A percentile compares a stretch with the other conserved stretches of the same genome.
These are phyloP conservation scores for Diacarnus erythraeanus DNA, from an alignment of 37 sponge, comb jelly and placozoan genomes.

Conservation along the genomic window DNA sequence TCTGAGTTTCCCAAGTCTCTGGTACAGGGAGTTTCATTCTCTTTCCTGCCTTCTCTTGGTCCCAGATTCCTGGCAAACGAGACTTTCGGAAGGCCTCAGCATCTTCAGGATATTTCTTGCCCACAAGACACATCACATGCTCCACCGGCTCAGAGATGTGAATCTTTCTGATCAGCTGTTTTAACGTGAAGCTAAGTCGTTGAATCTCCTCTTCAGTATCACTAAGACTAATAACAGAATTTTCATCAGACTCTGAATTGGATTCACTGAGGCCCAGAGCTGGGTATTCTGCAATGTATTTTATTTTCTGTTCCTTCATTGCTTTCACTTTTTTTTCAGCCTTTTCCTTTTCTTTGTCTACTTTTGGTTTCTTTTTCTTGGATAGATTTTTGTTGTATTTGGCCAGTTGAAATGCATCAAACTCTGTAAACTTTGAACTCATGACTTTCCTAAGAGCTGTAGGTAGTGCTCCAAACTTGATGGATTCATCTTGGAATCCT, in stretches of 20 bases:
- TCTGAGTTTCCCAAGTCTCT: slow-evolving; percentile 99
- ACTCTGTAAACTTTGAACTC: slow-evolving; percentile 83
- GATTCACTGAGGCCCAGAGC: neutral
- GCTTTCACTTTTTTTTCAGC: slow-evolving; percentile 16
- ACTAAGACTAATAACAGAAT: slow-evolving; percentile 27
- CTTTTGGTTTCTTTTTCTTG: slow-evolving; percentile 75
- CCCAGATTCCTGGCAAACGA: slow-evolving; percentile 92
- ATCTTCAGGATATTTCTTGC: slow-evolving; percentile 92
- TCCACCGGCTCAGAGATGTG: slow-evolving; percentile 95
- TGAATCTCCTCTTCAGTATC: slow-evolving; percentile 80
- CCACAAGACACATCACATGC: slow-evolving; percentile 92
- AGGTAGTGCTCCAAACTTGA: slow-evolving; percentile 90
- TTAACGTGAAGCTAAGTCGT: slow-evolving; percentile 90
- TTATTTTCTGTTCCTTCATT: slow-evolving; percentile 29
- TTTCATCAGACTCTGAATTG: neutral
- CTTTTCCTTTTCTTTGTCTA: slow-evolving; percentile 28
- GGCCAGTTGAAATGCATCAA: slow-evolving; percentile 95
- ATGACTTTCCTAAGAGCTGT: slow-evolving; percentile 92
- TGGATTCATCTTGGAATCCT: slow-evolving; percentile 80
- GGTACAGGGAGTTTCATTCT: slow-evolving; percentile 97
- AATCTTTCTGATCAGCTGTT: slow-evolving; percentile 97
- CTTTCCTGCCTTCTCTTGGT: slow-evolving; percentile 93
- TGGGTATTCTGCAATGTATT: slow-evolving; percentile 12
- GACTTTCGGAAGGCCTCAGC: slow-evolving; percentile 84
- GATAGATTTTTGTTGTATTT: slow-evolving; percentile 96